phyloP scores from a whole-genome alignment of 2,888 invertebrate genomes.

The Ophion costatus region DNA sequence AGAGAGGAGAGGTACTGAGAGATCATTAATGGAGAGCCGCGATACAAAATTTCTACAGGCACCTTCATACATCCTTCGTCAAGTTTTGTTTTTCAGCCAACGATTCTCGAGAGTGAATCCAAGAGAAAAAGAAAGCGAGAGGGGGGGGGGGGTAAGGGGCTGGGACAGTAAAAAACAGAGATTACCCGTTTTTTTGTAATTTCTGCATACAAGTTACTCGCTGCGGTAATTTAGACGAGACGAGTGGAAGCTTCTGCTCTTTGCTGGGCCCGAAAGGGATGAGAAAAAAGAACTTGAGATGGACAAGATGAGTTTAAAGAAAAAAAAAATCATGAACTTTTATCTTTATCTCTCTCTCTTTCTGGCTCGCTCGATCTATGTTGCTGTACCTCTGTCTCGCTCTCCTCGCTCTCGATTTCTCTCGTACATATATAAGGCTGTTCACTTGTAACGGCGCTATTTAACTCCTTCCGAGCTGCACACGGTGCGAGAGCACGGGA shows the following conservation, averaged over 20 bases:
- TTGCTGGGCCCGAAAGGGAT: neutral
- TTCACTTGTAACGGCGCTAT: slow-evolving; percentile 56
- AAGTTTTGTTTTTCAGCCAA: slow-evolving; percentile 4
- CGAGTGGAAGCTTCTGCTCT: slow-evolving; percentile 1
- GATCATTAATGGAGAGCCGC: slow-evolving; percentile 47
- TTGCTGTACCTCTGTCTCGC: neutral
- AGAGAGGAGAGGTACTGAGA: neutral
- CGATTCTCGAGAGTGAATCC: neutral
- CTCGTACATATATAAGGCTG: slow-evolving; percentile 9
- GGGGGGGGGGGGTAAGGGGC: neutral
- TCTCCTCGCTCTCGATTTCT: slow-evolving; percentile 30
- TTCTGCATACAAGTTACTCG: slow-evolving; percentile 43
- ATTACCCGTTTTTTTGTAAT: slow-evolving; percentile 18
- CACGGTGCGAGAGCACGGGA: slow-evolving; percentile 47
- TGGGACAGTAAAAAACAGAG: slow-evolving; percentile 9
- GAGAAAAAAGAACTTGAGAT: slow-evolving; percentile 12
- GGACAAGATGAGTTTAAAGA: slow-evolving; percentile 26
- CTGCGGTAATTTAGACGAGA: slow-evolving; percentile 49
- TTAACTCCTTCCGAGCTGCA: slow-evolving; percentile 60
- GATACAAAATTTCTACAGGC: slow-evolving; percentile 38
- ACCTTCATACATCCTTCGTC: slow-evolving; percentile 52
- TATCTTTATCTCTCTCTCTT: neutral
- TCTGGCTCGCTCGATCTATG: neutral
- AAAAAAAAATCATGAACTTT: neutral
- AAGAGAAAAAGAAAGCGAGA: slow-evolving; percentile 23